Evolutionary conservation across 2,888 invertebrate genomes (phyloP).

Genomic region (Formica aserva): DNA sequence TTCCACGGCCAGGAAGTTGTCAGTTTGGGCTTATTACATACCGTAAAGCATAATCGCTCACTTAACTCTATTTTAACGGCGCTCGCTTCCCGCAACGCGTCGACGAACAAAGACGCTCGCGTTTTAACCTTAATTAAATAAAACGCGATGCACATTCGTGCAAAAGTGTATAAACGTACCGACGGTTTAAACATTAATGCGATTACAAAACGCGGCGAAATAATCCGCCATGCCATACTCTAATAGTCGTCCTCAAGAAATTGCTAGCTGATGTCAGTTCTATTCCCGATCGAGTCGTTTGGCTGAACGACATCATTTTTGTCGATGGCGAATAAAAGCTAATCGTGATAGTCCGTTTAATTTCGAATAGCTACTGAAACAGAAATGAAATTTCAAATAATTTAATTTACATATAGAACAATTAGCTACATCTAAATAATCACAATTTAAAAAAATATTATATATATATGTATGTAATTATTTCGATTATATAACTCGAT

Average conservation of each 20-base stretch:
- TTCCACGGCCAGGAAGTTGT: conserved; percentile 30
- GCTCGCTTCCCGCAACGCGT: conserved; percentile 16
- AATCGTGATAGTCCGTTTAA: background rate
- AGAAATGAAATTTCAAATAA: background rate
- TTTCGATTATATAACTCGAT: background rate
- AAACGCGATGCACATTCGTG: background rate
- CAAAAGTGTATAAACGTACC: background rate
- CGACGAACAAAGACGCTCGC: background rate
- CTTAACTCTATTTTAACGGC: conserved; percentile 46
- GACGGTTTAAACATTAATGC: background rate
- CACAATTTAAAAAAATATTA: background rate
- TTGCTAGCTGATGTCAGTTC: background rate
- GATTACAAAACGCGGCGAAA: background rate
- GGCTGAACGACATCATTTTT: conserved; percentile 11
- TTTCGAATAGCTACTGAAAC: background rate
- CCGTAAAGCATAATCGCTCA: conserved; percentile 36
- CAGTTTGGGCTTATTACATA: conserved; percentile 23
- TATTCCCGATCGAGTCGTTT: background rate
- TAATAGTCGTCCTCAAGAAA: background rate
- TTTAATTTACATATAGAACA: conserved; percentile 10
- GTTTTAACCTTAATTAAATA: conserved; percentile 31
- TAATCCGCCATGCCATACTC: background rate
- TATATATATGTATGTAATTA: background rate
- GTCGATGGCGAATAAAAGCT: background rate
- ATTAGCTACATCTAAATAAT: background rate